Base-by-base conservation (phyloP, 2,113 vertebrate genomes). In the Neogobius melanostomus region DNA sequence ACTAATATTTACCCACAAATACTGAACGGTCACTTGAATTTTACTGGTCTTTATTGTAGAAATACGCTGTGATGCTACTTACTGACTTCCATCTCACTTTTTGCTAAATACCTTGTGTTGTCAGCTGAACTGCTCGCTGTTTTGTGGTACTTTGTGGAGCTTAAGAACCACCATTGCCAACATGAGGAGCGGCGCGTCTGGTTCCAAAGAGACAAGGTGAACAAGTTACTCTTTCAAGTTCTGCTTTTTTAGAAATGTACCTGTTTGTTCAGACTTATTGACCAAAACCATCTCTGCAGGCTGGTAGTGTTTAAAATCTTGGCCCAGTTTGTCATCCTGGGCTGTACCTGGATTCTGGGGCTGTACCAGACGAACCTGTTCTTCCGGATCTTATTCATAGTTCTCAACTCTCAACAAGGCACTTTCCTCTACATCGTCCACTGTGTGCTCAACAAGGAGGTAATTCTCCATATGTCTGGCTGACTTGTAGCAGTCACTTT, bases 401-500 rank as follows among this genome's bases (percentile, higher is more conserved):
- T 93, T 1, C 72, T 93, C 4, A 91, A 87, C 82, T 91, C 89
- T 11, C 91, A 92, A 74, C 91, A 93, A 71, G 92, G 91, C 44
- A 92, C 89, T 59, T 89, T 91, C 66, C 90, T 92, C 50, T 91
- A 56, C 83, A 82, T 93, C 0, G 85, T 92, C 43, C 91, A 93
- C 87, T 93, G 92, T 54, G 49, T 92, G 47, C 79, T 91, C 78
- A 91, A 92, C 62, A 88, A 91, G 65, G 90, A 93, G 90, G 91
- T 92, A 77, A 0, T 7, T n/a, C n/a, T n/a, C n/a, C n/a, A n/a
- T n/a, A n/a, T 7, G 4, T 42, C 17, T 9, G 10, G 16, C 16
- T 53, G 7, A 53, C 10, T 9, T 53, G n/a, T 17, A 17, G 52
- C 3, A 53, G n/a, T 17, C 52, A 9, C 8, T 9, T 11, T 66